These are phyloP conservation scores for Elegia similella DNA, from an alignment of 2,888 invertebrate species.

Conservation along the genomic window DNA sequence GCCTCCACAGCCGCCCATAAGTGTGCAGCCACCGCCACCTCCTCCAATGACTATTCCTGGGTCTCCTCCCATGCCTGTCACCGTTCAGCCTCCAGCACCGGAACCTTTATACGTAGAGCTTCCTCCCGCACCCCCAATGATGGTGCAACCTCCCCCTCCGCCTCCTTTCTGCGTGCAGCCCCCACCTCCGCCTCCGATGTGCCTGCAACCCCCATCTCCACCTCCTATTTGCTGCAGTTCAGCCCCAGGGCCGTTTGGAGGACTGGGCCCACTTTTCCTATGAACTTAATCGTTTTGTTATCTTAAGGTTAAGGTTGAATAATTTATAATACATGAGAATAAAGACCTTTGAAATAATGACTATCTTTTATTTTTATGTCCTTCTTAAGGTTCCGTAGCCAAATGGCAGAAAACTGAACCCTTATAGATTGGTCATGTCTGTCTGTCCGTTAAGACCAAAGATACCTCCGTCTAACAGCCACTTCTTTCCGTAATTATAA, in stretches of 20 bases:
- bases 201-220: constrained; percentile 39
- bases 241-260: constrained; percentile 23
- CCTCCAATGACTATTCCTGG: constrained; percentile 60
- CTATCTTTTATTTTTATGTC: constrained; percentile 15
- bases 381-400: not conserved
- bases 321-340: constrained; percentile 19
- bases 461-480: too few relatives aligned
- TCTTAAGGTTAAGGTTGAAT: constrained; percentile 15
- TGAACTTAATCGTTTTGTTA: constrained; percentile 14
- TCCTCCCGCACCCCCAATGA: constrained; percentile 41
- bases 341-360: not conserved
- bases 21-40: constrained; percentile 60
- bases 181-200: constrained; percentile 45
- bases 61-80: constrained; percentile 56
- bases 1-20: constrained; percentile 58
- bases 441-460: too few relatives aligned
- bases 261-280: not conserved
- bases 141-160: constrained; percentile 58
- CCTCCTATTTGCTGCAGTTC: constrained; percentile 38
- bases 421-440: too few relatives aligned
- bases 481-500: too few relatives aligned
- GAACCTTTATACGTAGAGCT: constrained; percentile 36
- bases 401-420: not conserved
- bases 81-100: constrained; percentile 46
- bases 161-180: constrained; percentile 62